Conservation (phyloP, 2,113 vertebrate species). For the Acrocephalus kingi region DNA sequence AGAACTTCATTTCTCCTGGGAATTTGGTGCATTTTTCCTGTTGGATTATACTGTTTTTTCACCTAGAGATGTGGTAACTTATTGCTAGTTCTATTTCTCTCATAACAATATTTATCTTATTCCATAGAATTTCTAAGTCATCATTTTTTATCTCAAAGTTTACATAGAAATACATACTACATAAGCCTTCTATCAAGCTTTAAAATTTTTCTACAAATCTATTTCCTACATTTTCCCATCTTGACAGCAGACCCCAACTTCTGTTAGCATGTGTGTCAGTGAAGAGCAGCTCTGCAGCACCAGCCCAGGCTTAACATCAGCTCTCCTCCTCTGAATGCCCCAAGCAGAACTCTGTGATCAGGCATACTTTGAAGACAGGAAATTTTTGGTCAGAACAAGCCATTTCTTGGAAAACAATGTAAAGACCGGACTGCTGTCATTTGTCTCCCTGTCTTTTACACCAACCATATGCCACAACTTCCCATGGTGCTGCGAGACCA, state of each 20-base stretch:
- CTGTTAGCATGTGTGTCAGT: rapidly evolving
- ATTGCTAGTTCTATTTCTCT: too few relatives aligned
- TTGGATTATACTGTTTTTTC: too few relatives aligned
- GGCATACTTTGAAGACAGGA: not conserved
- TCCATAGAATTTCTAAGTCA: too few relatives aligned
- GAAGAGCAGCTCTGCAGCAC: not conserved
- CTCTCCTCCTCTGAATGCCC: not conserved
- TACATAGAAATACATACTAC: too few relatives aligned
- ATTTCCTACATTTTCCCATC: not conserved
- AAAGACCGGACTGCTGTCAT: not conserved
- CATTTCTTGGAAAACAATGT: not conserved
- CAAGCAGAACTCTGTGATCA: not conserved
- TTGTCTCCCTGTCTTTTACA: not conserved
- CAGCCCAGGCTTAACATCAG: not conserved
- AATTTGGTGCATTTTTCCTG: not conserved
- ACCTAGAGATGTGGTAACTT: too few relatives aligned
- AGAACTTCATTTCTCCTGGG: not conserved
- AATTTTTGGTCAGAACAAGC: not conserved
- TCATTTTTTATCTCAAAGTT: too few relatives aligned
- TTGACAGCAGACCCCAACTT: not conserved
- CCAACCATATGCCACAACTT: not conserved
- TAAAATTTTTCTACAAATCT: too few relatives aligned
- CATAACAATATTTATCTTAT: too few relatives aligned
- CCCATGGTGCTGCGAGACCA: not conserved
- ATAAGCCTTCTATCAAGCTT: too few relatives aligned